Evolutionary conservation across 2,113 vertebrate species (phyloP).

Genomic region (Anser brachyrhynchus): DNA sequence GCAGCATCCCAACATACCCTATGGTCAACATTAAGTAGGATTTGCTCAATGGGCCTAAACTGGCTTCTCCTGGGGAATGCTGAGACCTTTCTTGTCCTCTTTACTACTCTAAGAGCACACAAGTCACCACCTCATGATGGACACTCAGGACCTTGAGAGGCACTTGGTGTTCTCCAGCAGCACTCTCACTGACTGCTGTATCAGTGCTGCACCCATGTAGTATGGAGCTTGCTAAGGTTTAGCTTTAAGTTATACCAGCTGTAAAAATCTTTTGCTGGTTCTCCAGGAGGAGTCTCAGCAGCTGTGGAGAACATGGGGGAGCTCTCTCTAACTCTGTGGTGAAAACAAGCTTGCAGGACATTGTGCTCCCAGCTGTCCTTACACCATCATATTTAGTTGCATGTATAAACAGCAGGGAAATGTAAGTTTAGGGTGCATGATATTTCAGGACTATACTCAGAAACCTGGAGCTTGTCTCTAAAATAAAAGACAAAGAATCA

Average conservation of each 20-base stretch:
- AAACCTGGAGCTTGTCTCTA: not conserved
- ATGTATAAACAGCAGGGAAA: not conserved
- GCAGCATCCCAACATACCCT: not conserved
- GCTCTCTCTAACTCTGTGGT: not conserved
- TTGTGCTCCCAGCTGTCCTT: accelerated
- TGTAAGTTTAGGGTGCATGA: accelerated
- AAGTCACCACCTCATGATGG: not conserved
- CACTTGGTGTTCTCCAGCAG: accelerated
- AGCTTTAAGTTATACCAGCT: not conserved
- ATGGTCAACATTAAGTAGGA: not conserved
- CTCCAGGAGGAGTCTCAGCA: not conserved
- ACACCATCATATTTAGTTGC: not conserved
- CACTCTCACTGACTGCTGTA: not conserved
- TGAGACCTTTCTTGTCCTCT: too few species aligned
- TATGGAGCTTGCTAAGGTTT: not conserved
- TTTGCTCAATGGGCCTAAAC: accelerated
- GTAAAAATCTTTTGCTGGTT: not conserved
- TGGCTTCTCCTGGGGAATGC: not conserved
- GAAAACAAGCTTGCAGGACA: not conserved
- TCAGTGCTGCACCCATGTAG: accelerated
- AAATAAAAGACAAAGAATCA: not conserved
- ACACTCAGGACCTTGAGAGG: not conserved
- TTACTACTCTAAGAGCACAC: accelerated
- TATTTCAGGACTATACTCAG: not conserved
- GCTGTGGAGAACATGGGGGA: not conserved